Percentiles rank a stretch among this genome's conserved stretches.
Conservation (phyloP, 2,888 invertebrate genomes). For the Orgyia antiqua region DNA sequence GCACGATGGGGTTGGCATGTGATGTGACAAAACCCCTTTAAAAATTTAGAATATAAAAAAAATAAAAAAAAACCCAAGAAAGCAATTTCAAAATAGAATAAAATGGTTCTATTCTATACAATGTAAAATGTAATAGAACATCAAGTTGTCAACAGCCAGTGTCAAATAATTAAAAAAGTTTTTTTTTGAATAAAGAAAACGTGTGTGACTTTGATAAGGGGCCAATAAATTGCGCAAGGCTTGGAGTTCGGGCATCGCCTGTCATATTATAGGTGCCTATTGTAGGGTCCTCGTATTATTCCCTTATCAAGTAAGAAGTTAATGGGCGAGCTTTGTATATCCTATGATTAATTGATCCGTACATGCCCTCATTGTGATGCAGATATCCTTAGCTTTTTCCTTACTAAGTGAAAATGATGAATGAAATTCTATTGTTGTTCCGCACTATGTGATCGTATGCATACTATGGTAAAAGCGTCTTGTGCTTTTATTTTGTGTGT, state of each 20-base stretch:
- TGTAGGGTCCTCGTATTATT: conserved; percentile 68
- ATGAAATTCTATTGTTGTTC: conserved; percentile 42
- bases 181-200: conserved; percentile 41
- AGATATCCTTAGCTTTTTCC: conserved; percentile 71
- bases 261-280: conserved; percentile 61
- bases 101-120: too few species aligned
- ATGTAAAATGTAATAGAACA: too few species aligned
- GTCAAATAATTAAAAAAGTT: conserved; percentile 20
- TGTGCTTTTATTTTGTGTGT: conserved; percentile 22
- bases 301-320: conserved; percentile 75
- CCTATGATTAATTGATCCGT: conserved; percentile 73
- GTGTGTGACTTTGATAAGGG: conserved; percentile 59
- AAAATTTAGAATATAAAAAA: too few species aligned
- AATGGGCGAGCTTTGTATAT: conserved; percentile 73
- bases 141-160: conserved; percentile 17
- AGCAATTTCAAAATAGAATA: too few species aligned
- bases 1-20: too few species aligned
- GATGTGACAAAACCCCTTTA: too few species aligned
- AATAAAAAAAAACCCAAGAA: too few species aligned
- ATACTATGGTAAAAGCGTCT: conserved; percentile 35
- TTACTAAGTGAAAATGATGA: conserved; percentile 54
- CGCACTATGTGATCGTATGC: conserved; percentile 32
- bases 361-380: conserved; percentile 68
- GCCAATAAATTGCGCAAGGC: conserved; percentile 57
- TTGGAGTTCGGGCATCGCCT: conserved; percentile 46